Percentiles rank a stretch among this genome's conserved stretches.
Conservation (phyloP, 2,113 vertebrate species). For the Malurus elegans region DNA sequence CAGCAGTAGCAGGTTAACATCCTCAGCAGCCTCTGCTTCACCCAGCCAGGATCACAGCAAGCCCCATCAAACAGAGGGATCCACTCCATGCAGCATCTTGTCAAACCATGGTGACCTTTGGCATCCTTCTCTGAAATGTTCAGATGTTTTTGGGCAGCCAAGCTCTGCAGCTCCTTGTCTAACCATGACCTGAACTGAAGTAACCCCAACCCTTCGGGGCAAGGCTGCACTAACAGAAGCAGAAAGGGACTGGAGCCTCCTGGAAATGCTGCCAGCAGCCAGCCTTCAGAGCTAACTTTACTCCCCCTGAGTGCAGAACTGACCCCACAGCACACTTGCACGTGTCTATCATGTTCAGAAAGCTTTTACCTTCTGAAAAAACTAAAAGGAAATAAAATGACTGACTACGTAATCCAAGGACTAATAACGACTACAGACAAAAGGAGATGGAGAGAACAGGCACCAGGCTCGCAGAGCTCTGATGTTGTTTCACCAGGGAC, state of each 20-base stretch:
- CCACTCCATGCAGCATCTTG: background rate
- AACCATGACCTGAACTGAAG: background rate
- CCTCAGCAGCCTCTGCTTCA: background rate
- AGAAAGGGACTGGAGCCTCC: background rate
- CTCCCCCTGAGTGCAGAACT: background rate
- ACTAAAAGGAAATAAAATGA: background rate
- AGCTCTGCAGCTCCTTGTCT: background rate
- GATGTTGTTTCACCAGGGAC: background rate
- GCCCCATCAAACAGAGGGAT: background rate
- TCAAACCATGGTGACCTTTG: background rate
- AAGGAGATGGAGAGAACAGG: background rate
- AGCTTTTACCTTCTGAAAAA: background rate
- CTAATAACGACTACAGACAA: background rate
- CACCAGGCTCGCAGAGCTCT: background rate
- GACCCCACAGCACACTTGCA: background rate
- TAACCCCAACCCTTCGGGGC: background rate
- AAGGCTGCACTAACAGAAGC: background rate
- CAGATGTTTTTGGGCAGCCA: background rate
- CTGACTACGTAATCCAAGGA: background rate
- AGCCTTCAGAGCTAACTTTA: background rate
- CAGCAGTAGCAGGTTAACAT: background rate
- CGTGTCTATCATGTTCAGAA: background rate
- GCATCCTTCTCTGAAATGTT: background rate
- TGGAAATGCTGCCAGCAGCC: background rate
- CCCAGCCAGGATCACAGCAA: background rate